phyloP scores from a whole-genome alignment of 2,888 invertebrate species.

The Dexiosoma caninum region DNA sequence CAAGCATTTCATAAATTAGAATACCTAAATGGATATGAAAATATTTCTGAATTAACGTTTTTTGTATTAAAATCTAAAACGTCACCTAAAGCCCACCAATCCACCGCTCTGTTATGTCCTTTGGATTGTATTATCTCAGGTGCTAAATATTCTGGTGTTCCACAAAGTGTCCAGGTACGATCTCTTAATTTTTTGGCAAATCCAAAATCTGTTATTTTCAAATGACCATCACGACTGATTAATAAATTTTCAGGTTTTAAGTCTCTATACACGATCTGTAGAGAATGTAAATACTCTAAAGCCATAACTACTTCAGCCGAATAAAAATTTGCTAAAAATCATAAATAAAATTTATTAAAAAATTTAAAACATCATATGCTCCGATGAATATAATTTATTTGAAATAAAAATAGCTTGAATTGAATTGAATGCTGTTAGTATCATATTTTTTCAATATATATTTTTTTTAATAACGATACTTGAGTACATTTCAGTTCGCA shows the following conservation, averaged over 20 bases:
- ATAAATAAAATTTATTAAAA: not conserved
- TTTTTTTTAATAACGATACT: no score
- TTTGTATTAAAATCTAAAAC: not conserved
- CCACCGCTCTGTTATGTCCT: conserved; percentile 98
- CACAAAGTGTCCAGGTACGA: conserved; percentile 97
- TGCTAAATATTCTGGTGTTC: conserved; percentile 98
- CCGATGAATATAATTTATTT: no score
- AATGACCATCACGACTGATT: conserved; percentile 93
- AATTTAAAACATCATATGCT: not conserved
- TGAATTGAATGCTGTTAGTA: no score
- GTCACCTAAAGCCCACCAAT: conserved; percentile 98
- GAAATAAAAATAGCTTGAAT: no score
- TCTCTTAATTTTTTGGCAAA: conserved; percentile 97
- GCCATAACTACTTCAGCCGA: conserved; percentile 96
- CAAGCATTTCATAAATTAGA: conserved; percentile 93
- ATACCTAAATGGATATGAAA: conserved; percentile 81
- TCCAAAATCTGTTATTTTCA: conserved; percentile 98
- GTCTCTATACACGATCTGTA: conserved; percentile 91
- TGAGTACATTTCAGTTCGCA: no score
- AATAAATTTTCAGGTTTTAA: conserved; percentile 96
- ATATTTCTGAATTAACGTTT: not conserved
- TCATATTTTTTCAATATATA: no score
- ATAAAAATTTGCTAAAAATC: conserved; percentile 90
- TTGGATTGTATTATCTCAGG: conserved; percentile 98
- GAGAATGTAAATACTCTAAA: conserved; percentile 93